Evolutionary conservation across 2,888 invertebrate genomes (phyloP).

Genomic region (Dugesia japonica): DNA sequence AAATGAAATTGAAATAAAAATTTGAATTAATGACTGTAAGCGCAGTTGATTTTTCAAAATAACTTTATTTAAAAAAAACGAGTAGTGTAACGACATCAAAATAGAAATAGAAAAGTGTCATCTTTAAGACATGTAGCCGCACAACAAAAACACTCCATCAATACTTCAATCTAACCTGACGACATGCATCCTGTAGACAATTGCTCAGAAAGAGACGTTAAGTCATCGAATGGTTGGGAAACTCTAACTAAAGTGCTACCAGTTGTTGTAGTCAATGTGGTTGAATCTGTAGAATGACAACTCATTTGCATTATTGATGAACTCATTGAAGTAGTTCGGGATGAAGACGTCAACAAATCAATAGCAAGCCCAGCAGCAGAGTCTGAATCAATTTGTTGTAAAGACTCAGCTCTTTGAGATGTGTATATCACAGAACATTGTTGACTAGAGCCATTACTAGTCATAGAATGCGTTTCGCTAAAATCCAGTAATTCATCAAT

Average conservation of each 20-base stretch:
- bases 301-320: conserved; percentile 20
- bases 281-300: conserved; percentile 15
- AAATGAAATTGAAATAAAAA: too few relatives aligned
- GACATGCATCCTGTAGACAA: conserved; percentile 8
- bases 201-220: conserved; percentile 8
- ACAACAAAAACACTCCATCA: neutral
- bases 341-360: neutral
- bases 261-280: neutral
- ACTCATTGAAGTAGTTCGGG: conserved; percentile 12
- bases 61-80: neutral
- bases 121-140: neutral
- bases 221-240: conserved; percentile 3
- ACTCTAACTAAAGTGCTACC: conserved; percentile 16
- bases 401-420: conserved; percentile 15
- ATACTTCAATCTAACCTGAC: conserved; percentile 16
- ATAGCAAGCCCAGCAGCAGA: neutral
- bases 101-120: neutral
- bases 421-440: neutral
- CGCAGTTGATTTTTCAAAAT: too few relatives aligned
- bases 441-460: neutral
- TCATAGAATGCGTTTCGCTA: neutral
- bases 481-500: conserved; percentile 2
- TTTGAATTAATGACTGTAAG: too few relatives aligned
- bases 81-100: neutral
- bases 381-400: neutral